phyloP scores from a whole-genome alignment of 2,888 invertebrate genomes.

The Panopea generosa region DNA sequence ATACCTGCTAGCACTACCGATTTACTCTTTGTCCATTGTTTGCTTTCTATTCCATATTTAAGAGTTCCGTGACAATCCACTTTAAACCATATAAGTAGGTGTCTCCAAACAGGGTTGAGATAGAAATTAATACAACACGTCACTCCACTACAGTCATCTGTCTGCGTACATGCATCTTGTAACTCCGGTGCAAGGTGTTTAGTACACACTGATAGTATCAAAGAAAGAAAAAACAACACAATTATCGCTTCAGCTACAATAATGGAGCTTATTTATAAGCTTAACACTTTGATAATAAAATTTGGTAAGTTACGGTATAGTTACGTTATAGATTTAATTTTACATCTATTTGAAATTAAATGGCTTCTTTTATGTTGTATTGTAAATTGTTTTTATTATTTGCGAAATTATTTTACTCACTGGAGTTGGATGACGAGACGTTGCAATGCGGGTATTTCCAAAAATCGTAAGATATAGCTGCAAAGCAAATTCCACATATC shows the following conservation, averaged over 20 bases:
- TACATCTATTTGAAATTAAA: too few species aligned
- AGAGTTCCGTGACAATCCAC: slow-evolving; percentile 44
- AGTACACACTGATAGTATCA: slow-evolving; percentile 30
- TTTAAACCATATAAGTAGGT: slow-evolving; percentile 29
- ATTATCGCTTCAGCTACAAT: not conserved
- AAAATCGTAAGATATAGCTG: slow-evolving; percentile 55
- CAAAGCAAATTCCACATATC: slow-evolving; percentile 11
- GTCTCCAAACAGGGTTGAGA: slow-evolving; percentile 29
- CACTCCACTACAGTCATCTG: slow-evolving; percentile 43
- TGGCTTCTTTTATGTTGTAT: not conserved
- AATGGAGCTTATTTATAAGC: too few species aligned
- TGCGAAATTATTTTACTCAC: not conserved
- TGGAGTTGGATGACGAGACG: not conserved
- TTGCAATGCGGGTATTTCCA: slow-evolving; percentile 39
- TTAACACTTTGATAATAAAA: too few species aligned
- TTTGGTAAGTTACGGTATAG: too few species aligned
- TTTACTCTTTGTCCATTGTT: slow-evolving; percentile 50
- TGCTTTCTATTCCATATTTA: slow-evolving; percentile 61
- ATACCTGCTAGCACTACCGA: too few species aligned
- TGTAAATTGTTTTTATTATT: too few species aligned
- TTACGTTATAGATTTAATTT: too few species aligned
- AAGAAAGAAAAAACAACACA: not conserved
- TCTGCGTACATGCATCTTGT: slow-evolving; percentile 20
- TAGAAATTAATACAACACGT: slow-evolving; percentile 53
- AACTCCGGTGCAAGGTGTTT: slow-evolving; percentile 11